These are phyloP conservation scores for Tanytarsus gracilentus DNA, from an alignment of 2,888 invertebrate species.

Conservation along the genomic window DNA sequence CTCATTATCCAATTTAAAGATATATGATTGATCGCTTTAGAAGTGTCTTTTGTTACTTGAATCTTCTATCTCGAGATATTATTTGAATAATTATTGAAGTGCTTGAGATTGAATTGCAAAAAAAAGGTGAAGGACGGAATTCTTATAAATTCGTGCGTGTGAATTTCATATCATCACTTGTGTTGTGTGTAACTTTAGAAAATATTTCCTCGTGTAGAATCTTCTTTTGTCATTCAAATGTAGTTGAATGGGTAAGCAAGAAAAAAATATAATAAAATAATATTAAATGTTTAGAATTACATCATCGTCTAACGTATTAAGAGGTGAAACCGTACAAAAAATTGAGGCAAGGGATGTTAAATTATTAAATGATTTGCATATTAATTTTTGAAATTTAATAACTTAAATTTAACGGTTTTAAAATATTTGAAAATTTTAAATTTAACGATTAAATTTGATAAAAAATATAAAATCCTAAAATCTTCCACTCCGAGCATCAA, in stretches of 20 bases:
- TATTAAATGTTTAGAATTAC: constrained; percentile 6
- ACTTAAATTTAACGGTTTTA: no score
- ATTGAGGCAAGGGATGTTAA: no score
- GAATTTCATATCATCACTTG: background rate
- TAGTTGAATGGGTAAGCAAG: background rate
- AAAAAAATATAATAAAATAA: background rate
- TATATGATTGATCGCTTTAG: constrained; percentile 18
- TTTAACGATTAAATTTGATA: no score
- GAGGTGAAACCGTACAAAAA: no score
- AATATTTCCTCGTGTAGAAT: background rate
- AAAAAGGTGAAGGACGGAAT: constrained; percentile 4
- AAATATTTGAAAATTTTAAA: no score
- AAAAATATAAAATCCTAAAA: no score
- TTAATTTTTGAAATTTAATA: no score
- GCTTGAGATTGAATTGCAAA: background rate
- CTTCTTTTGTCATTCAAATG: background rate
- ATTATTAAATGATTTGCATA: no score
- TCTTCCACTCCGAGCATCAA: no score
- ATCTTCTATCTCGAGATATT: background rate
- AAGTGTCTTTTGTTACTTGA: constrained; percentile 3
- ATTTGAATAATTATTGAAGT: background rate
- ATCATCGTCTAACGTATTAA: background rate
- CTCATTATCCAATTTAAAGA: background rate
- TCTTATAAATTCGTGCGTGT: constrained; percentile 7
- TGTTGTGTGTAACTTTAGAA: no score